Evolutionary conservation across 1,140 invertebrate genomes (phyloP).

Genomic region (Odontomachus brunneus): DNA sequence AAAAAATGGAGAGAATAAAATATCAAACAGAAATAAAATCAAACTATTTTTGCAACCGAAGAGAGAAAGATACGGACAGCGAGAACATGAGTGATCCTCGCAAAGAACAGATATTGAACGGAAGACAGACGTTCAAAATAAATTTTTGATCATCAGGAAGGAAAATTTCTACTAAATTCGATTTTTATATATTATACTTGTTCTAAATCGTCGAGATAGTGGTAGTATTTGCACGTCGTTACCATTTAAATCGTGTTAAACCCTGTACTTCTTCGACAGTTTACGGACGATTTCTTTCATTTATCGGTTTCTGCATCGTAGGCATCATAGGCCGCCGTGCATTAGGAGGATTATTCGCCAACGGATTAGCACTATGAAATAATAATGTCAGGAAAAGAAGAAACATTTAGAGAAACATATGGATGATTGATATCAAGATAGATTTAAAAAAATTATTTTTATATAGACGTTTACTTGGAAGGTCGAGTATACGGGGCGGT

Average conservation of each 20-base stretch:
- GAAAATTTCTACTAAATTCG: constrained; percentile 3
- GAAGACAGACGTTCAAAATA: background rate
- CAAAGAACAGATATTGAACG: background rate
- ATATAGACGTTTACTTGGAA: constrained; percentile 81
- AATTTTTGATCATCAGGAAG: constrained; percentile 18
- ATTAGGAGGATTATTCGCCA: constrained; percentile 65
- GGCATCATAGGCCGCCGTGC: constrained; percentile 58
- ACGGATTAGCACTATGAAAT: constrained; percentile 68
- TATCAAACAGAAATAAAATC: too few relatives aligned
- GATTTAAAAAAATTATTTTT: constrained; percentile 54
- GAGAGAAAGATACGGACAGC: background rate
- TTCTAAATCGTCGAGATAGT: constrained; percentile 27
- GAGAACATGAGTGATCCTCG: background rate
- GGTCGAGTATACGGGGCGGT: constrained; percentile 83
- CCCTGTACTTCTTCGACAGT: constrained; percentile 20
- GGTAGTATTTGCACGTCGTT: constrained; percentile 51
- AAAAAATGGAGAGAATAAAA: too few relatives aligned
- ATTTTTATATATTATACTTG: background rate
- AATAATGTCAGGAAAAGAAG: constrained; percentile 60
- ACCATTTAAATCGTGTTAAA: constrained; percentile 41
- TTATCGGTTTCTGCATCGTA: constrained; percentile 62
- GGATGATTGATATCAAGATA: constrained; percentile 21
- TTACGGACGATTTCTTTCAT: constrained; percentile 63
- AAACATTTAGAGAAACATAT: constrained; percentile 41
- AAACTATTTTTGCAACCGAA: constrained; percentile 8